phyloP scores from a whole-genome alignment of 1,140 invertebrate genomes.

The Liolophura sinensis region DNA sequence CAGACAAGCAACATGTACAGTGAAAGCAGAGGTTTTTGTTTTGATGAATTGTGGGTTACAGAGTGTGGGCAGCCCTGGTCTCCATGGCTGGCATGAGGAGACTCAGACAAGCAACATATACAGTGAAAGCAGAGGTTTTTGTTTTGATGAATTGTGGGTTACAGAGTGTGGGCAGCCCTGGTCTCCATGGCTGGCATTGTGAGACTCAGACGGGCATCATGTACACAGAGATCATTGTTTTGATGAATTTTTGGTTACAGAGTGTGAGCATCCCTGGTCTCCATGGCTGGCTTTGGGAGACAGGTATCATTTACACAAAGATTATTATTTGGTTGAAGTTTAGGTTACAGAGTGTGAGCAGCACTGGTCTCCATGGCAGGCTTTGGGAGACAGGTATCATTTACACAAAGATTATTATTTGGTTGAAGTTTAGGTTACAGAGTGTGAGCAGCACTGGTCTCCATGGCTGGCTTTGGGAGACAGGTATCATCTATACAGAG shows the following conservation, averaged over 20 bases:
- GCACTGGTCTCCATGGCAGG: conserved; percentile 51
- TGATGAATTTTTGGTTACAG: too few species aligned
- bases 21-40: conserved; percentile 33
- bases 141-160: too few species aligned
- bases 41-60: too few species aligned
- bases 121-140: conserved; percentile 39
- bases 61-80: conserved; percentile 34
- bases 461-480: conserved; percentile 56
- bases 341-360: conserved; percentile 13
- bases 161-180: conserved; percentile 29
- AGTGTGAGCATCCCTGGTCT: conserved; percentile 40
- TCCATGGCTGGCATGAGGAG: conserved; percentile 57
- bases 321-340: conserved; percentile 6
- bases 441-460: conserved; percentile 40
- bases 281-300: conserved; percentile 56
- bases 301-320: conserved; percentile 51
- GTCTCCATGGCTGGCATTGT: conserved; percentile 55
- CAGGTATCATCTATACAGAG: conserved; percentile 51
- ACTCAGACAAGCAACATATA: conserved; percentile 52
- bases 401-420: conserved; percentile 39
- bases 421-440: too few species aligned
- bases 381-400: conserved; percentile 55
- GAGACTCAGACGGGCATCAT: conserved; percentile 55
- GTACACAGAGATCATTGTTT: conserved; percentile 39
- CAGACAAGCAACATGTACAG: conserved; percentile 52